Base-by-base conservation (phyloP, 1,140 invertebrate genomes). In the Battus philenor region DNA sequence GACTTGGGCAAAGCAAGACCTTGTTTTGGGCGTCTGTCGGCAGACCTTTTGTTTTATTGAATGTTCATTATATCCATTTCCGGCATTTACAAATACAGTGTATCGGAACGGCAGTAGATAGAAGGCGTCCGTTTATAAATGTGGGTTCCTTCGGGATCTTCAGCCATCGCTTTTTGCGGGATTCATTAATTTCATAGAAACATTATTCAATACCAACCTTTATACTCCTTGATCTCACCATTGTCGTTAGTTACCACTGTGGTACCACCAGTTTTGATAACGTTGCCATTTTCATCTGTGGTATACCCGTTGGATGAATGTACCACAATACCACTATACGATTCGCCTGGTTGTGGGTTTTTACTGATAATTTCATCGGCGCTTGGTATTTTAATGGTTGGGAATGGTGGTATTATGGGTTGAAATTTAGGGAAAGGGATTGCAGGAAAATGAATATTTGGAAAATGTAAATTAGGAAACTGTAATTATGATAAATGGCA, bases 241-340 rank as follows among this genome's bases (percentile, higher is more conserved):
- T 69, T 60, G 4, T 68, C 44, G 27, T 74, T 67, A 16, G 54
- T 59, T 4, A 69, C 0, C 10, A 76, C 31, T 1, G 59, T 50
- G 9, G 62, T 58, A n/a, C 60, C 63, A 8, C 63, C 62, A 6
- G 31, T 47, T 16, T 41, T 50, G 0, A 61, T 24, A 0, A 54
- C 12, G 4, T 73, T 74, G 1, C 72, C 74, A 4, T 68, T 39
- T 1, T 52, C 34, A 8, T 56, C 68, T 11, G 17, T 29, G 0
- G 26, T 45, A 0, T 48, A 39, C 0, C 34, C 50, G 13, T 54
- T 66, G 1, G 12, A 47, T 0, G 68, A 60, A 3, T 31, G 54
- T 4, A 74, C 54, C 1, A 57, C 20, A 0, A 74, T 44, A 2
- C 58, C 66, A 31, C 54, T 59, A 34, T 50, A 71, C 4, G 50